These are phyloP conservation scores for Brachionus koreanus DNA, from an alignment of 1,140 invertebrate genomes.

Conservation along the genomic window DNA sequence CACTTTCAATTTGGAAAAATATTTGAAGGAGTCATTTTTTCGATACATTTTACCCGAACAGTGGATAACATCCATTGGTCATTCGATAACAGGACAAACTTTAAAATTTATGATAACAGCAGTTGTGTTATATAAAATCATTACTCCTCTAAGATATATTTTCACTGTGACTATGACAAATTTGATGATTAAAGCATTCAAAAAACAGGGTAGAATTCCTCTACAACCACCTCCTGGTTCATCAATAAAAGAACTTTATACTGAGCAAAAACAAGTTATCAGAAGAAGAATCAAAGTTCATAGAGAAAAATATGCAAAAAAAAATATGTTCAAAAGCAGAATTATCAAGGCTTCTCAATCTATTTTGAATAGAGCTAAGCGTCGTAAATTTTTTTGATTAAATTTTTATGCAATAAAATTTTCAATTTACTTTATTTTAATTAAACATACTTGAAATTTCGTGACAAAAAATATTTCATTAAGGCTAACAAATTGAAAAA, in stretches of 20 bases:
- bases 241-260: conserved; percentile 36
- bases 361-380: not conserved
- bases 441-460: not conserved
- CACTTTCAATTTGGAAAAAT: conserved; percentile 20
- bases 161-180: not conserved
- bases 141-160: conserved; percentile 28
- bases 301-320: not conserved
- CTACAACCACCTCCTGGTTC: conserved; percentile 25
- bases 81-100: conserved; percentile 33
- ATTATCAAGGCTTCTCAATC: not conserved
- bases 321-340: not conserved
- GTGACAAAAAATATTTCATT: not conserved
- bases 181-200: not conserved
- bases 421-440: not conserved
- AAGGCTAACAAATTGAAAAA: not conserved
- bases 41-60: not conserved
- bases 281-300: conserved; percentile 16
- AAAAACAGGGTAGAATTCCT: conserved; percentile 24
- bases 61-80: not conserved
- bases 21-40: not conserved
- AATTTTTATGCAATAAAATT: not conserved
- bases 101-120: conserved; percentile 21
- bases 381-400: not conserved
- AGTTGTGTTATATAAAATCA: conserved; percentile 31
- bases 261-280: conserved; percentile 35